Percentiles rank a stretch among this genome's conserved stretches.
Evolutionary conservation across 2,113 vertebrate species (phyloP).

Genomic region (Delphinapterus leucas): DNA sequence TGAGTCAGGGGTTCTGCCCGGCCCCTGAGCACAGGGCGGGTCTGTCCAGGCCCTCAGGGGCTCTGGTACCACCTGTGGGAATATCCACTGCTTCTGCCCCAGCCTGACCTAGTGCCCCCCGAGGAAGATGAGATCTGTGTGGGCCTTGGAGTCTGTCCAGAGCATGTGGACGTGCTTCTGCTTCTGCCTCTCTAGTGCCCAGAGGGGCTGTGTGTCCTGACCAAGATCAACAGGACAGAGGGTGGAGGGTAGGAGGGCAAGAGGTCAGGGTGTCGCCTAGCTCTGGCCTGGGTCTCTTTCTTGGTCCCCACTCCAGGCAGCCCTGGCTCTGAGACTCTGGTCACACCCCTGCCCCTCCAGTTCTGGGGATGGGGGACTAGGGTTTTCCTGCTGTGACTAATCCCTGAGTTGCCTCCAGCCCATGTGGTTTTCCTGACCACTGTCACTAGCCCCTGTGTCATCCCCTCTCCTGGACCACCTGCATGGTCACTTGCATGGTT

Average conservation of each 20-base stretch:
- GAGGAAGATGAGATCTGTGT: background rate
- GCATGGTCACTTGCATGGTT: background rate
- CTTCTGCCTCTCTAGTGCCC: background rate
- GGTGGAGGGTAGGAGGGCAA: background rate
- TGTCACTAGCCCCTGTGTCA: too few relatives aligned
- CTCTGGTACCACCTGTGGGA: background rate
- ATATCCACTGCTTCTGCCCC: background rate
- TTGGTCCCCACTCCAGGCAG: background rate
- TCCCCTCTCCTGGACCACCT: background rate
- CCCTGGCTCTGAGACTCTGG: background rate
- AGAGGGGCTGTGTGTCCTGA: background rate
- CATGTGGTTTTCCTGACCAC: background rate
- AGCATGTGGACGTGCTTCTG: background rate
- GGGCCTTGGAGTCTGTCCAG: background rate
- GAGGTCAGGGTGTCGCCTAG: background rate
- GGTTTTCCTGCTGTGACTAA: background rate
- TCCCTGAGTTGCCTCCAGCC: background rate
- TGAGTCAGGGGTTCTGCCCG: conserved; percentile 55
- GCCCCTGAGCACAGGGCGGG: background rate
- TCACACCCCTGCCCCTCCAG: background rate
- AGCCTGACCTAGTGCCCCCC: too few relatives aligned
- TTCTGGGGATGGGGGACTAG: background rate
- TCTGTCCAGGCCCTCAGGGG: background rate
- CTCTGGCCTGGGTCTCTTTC: background rate
- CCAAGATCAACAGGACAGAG: background rate